Evolutionary conservation across 2,888 invertebrate genomes (phyloP).

Genomic region (Drosophila cyrtoloma): DNA sequence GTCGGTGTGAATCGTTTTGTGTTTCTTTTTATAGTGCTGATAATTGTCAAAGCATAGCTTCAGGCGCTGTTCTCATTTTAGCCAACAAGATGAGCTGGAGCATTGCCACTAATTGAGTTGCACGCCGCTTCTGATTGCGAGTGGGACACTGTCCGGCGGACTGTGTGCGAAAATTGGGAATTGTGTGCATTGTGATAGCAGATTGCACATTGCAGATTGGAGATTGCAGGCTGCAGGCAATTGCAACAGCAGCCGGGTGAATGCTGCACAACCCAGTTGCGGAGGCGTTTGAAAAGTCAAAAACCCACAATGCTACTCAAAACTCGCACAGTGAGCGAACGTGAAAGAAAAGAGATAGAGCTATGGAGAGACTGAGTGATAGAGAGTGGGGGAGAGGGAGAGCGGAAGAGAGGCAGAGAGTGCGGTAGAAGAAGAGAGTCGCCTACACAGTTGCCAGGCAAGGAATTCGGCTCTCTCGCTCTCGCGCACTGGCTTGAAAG

Average conservation of each 20-base stretch:
- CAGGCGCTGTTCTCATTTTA: conserved; percentile 54
- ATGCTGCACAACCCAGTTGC: neutral
- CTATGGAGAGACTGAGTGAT: neutral
- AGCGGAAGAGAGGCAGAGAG: neutral
- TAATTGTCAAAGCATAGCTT: conserved; percentile 54
- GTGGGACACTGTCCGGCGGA: conserved; percentile 8
- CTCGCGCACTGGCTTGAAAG: conserved; percentile 44
- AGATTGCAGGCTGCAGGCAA: neutral
- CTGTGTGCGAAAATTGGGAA: conserved; percentile 14
- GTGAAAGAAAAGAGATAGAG: neutral
- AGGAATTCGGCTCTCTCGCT: conserved; percentile 10
- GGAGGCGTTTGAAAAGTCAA: conserved; percentile 1
- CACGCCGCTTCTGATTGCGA: conserved; percentile 52
- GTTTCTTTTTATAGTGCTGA: neutral
- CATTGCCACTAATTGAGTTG: conserved; percentile 69
- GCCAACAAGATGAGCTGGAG: conserved; percentile 29
- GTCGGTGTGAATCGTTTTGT: no score
- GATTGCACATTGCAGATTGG: neutral
- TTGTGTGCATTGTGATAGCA: conserved; percentile 13
- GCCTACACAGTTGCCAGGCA: conserved; percentile 54
- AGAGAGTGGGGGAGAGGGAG: neutral
- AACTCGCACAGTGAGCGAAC: neutral
- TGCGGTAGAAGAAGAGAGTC: conserved; percentile 12
- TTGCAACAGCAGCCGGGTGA: neutral
- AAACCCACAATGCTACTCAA: conserved; percentile 16